A percentile compares a stretch with the other conserved stretches of the same genome.
Evolutionary conservation across 2,113 vertebrate species (phyloP).

Genomic region (Crocuta crocuta): DNA sequence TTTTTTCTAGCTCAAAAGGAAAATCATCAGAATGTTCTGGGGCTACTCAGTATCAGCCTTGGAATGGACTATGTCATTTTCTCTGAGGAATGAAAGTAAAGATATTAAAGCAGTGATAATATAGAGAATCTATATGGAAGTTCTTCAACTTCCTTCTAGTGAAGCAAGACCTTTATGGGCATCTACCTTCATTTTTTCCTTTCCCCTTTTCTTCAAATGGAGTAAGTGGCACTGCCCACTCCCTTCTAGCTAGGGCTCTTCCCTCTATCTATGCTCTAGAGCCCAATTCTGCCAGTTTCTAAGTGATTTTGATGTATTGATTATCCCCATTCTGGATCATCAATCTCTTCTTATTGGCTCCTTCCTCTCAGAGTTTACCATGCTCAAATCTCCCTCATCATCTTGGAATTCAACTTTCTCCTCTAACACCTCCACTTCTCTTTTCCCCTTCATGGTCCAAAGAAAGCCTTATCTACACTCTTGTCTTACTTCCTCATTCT

Average conservation of each 20-base stretch:
- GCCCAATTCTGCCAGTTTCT: neutral
- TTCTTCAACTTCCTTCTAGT: neutral
- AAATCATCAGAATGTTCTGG: neutral
- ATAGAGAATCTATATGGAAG: neutral
- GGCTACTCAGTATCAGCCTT: neutral
- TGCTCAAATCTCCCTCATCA: neutral
- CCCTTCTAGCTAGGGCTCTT: neutral
- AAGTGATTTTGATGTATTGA: neutral
- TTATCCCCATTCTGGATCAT: neutral
- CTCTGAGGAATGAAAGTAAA: neutral
- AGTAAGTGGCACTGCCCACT: neutral
- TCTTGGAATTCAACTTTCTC: neutral
- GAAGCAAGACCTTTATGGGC: neutral
- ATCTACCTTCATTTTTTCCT: neutral
- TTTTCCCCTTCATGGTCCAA: neutral
- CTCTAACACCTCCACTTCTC: neutral
- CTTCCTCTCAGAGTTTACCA: neutral
- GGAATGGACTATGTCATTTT: neutral
- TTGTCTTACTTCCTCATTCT: neutral
- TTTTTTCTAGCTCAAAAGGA: neutral
- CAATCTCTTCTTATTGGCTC: neutral
- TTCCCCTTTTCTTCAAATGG: neutral
- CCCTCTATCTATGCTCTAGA: neutral
- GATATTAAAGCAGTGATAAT: neutral
- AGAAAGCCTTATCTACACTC: neutral